Percentiles rank a stretch among this genome's conserved stretches.
Evolutionary conservation across 2,888 invertebrate species (phyloP).

Genomic region (Prenolepis imparis): DNA sequence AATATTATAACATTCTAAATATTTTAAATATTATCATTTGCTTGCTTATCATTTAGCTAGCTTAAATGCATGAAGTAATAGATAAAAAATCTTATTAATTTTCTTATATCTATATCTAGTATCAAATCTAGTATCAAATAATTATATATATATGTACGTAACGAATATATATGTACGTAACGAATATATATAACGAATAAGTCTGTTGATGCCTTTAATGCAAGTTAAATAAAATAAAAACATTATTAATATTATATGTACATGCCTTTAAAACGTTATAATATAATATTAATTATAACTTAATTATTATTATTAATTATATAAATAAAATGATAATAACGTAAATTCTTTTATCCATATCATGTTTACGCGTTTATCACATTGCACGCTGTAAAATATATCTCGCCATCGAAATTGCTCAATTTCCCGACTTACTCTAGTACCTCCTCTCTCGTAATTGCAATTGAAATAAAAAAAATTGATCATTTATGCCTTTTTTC

Average conservation of each 20-base stretch:
- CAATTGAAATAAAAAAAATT: constrained; percentile 27
- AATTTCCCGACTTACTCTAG: constrained; percentile 16
- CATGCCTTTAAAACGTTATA: neutral
- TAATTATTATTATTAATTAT: neutral
- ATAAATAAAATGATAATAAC: neutral
- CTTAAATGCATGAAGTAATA: neutral
- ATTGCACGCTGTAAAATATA: neutral
- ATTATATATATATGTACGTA: neutral
- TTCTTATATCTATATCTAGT: neutral
- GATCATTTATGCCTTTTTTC: neutral
- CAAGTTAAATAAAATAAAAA: neutral
- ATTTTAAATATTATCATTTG: neutral
- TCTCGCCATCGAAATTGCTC: neutral
- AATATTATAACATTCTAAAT: neutral
- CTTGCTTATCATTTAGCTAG: neutral
- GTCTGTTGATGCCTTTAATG: neutral
- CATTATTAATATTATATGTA: neutral
- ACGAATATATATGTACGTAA: neutral
- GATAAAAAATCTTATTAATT: neutral
- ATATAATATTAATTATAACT: constrained; percentile 4
- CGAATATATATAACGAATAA: neutral
- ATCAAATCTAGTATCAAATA: neutral
- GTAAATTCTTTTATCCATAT: neutral
- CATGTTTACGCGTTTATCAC: neutral
- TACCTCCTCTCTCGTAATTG: neutral